Evolutionary conservation across 2,113 vertebrate genomes (phyloP), one percentile per base, ranked within the genome.

Genomic region (Odocoileus virginianus): DNA sequence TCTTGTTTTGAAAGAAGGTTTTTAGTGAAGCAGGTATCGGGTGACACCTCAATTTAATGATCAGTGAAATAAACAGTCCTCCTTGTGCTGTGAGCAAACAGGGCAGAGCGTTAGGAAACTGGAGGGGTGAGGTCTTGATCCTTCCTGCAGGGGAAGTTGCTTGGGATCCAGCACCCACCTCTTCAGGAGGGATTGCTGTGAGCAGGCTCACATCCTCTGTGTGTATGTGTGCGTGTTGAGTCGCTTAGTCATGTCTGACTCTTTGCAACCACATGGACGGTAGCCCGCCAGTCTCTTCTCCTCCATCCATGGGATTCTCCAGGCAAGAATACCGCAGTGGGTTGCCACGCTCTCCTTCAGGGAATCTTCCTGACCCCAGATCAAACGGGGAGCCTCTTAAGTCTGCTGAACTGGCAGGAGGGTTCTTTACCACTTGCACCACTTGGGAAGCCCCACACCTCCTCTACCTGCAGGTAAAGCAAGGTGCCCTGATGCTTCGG

Each of bases 401-500:
- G 71, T 27, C 36, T 76, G 11, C 36, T 76, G 71, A 40, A 43
- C 1, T 74, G 36, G 71, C 71, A 43, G 71, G 36, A 23, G 10
- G n/a, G 67, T 40, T 74, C n/a, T 74, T 74, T 43, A 71, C n/a
- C 16, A 71, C n/a, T 40, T 23, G 19, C 0, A 0, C 10, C 71
- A 74, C 36, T 43, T 74, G 36, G 71, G 71, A 43, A 74, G 71
- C 12, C 71, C 36, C 2, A 1, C 11, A 6, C 4, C 0, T 40
- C 3, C n/a, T 43, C 28, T 17, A 33, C 8, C 19, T 14, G 17
- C 33, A 17, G 85, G 12, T 55, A 43, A 28, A 81, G 54, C n/a
- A 33, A 45, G 3, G 16, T 17, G 7, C 45, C 16, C 1, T 0
- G 5, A 36, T 43, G 30, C 50, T 36, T 47, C 2, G 0, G 14